A percentile compares a stretch with the other conserved stretches of the same genome.
Evolutionary conservation across 1,140 invertebrate species (phyloP).

Genomic region (Listronotus bonariensis): DNA sequence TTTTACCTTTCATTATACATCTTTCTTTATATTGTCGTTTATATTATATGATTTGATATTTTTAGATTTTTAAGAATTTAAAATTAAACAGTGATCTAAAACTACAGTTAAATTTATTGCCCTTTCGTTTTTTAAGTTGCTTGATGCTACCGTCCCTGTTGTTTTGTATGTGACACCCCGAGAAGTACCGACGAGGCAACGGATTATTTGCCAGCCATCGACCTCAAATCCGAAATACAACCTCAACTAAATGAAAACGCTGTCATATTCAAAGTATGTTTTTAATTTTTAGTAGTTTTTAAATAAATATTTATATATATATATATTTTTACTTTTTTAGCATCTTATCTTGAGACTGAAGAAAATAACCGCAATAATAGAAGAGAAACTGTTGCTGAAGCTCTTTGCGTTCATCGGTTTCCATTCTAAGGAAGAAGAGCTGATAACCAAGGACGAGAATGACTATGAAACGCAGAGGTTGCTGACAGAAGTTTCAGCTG

Average conservation of each 20-base stretch:
- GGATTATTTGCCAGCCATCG: constrained; percentile 63
- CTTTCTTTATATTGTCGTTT: too few species aligned
- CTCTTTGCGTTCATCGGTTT: constrained; percentile 69
- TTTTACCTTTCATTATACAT: too few species aligned
- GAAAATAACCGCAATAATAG: constrained; percentile 82
- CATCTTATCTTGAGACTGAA: constrained; percentile 82
- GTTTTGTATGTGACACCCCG: constrained; percentile 72
- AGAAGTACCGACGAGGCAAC: constrained; percentile 44
- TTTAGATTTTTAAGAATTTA: too few species aligned
- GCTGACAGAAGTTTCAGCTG: constrained; percentile 77
- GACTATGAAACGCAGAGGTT: constrained; percentile 77
- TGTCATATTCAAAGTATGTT: constrained; percentile 69
- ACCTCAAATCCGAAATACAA: constrained; percentile 69
- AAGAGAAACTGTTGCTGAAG: constrained; percentile 87
- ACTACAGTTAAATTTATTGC: too few species aligned
- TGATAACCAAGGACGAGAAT: constrained; percentile 67
- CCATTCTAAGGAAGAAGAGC: constrained; percentile 63
- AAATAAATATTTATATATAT: not conserved
- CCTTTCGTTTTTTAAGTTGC: constrained; percentile 61
- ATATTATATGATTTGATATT: too few species aligned
- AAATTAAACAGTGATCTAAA: too few species aligned
- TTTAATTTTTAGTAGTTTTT: not conserved
- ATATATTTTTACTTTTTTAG: constrained; percentile 57
- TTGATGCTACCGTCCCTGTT: constrained; percentile 82
- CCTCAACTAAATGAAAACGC: constrained; percentile 75